Conservation (phyloP, 2,113 vertebrate species). For the Psophia crepitans region DNA sequence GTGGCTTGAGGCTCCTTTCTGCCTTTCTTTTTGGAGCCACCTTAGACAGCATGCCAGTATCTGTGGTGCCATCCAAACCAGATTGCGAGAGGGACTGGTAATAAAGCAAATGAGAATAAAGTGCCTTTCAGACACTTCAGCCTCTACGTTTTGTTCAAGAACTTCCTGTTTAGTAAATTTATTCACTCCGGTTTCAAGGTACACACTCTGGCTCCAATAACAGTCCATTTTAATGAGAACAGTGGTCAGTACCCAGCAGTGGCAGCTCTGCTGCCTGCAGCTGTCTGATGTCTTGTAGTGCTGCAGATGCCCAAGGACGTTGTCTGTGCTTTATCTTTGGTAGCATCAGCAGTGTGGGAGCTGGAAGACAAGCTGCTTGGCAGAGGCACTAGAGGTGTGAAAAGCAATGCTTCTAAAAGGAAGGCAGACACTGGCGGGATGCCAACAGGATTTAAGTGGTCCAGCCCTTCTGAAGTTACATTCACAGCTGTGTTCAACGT, state of each 20-base stretch:
- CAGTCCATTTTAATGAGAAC: not conserved
- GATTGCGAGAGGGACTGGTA: not conserved
- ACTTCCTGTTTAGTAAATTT: not conserved
- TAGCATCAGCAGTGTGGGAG: not conserved
- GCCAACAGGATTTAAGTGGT: not conserved
- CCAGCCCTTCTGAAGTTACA: not conserved
- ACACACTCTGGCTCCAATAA: not conserved
- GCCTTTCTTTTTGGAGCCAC: not conserved
- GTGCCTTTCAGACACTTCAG: not conserved
- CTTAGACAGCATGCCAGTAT: not conserved
- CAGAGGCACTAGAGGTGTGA: not conserved
- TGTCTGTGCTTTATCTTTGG: rapidly evolving
- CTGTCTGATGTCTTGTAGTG: not conserved
- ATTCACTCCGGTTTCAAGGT: not conserved
- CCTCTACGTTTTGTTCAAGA: not conserved
- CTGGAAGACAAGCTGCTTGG: not conserved
- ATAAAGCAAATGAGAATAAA: not conserved
- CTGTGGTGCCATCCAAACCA: not conserved
- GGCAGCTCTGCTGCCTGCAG: no score
- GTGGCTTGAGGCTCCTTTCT: not conserved
- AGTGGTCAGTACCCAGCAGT: not conserved
- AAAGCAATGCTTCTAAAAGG: not conserved
- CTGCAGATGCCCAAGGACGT: not conserved
- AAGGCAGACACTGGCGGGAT: not conserved
- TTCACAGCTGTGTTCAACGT: not conserved